These are phyloP conservation scores for Rhinogobius similis DNA, from an alignment of 2,113 vertebrate species.

Conservation along the genomic window DNA sequence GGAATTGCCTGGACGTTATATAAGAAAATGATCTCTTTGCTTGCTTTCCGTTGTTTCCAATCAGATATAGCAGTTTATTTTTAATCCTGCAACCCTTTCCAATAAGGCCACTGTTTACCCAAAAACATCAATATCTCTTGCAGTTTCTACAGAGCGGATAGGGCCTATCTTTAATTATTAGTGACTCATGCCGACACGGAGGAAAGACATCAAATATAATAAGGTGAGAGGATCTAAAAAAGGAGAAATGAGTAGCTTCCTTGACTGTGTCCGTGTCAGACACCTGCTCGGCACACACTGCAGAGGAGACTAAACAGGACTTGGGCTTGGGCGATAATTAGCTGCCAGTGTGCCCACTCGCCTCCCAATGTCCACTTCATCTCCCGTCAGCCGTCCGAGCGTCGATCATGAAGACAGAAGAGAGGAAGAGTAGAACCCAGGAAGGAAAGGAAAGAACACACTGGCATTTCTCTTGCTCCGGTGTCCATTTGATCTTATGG, in stretches of 20 bases:
- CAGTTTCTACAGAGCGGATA: background rate
- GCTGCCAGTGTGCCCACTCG: conserved; percentile 31
- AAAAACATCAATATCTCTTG: background rate
- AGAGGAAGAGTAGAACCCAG: conserved; percentile 25
- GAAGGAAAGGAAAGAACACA: conserved; percentile 38
- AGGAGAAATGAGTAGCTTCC: background rate
- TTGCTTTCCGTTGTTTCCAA: conserved; percentile 2
- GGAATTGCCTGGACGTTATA: background rate
- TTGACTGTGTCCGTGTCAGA: conserved; percentile 12
- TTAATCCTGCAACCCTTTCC: background rate
- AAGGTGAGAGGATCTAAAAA: background rate
- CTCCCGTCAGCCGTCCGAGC: conserved; percentile 16
- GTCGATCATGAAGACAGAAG: conserved; percentile 24
- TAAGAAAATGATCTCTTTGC: background rate
- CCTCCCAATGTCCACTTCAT: conserved; percentile 26
- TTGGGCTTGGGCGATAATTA: conserved; percentile 55
- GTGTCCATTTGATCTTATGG: conserved; percentile 7
- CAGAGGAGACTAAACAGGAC: conserved; percentile 55
- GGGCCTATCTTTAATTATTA: conserved; percentile 4
- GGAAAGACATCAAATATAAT: background rate
- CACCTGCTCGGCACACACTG: conserved; percentile 15
- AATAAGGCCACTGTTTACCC: conserved; percentile 3
- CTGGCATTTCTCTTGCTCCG: background rate
- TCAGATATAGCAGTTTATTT: background rate
- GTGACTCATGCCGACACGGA: background rate